Evolutionary conservation across 2,113 vertebrate species (phyloP).

Genomic region (Aramus guarauna): DNA sequence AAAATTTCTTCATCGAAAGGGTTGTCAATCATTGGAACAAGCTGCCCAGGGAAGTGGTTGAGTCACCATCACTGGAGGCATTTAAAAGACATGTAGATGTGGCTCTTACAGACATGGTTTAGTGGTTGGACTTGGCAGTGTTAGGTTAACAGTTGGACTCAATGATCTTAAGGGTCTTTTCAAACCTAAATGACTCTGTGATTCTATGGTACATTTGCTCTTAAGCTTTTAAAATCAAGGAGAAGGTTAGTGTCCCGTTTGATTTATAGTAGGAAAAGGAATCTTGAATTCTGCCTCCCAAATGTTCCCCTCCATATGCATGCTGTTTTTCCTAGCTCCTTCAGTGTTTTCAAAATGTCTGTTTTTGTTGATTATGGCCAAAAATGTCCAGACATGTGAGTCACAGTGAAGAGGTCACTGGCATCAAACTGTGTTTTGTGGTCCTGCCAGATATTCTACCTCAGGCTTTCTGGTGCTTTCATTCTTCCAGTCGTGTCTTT

Average conservation of each 20-base stretch:
- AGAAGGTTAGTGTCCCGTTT: neutral
- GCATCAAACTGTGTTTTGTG: neutral
- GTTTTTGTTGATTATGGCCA: neutral
- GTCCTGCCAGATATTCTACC: neutral
- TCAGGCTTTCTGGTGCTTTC: neutral
- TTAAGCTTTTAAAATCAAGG: neutral
- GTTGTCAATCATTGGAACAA: neutral
- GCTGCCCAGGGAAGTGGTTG: neutral
- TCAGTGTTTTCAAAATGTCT: neutral
- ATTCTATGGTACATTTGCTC: neutral
- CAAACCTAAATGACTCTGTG: neutral
- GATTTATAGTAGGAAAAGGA: neutral
- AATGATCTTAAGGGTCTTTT: neutral
- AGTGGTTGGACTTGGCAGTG: neutral
- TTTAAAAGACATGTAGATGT: neutral
- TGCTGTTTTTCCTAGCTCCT: neutral
- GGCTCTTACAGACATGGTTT: too few species aligned
- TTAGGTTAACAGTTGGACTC: neutral
- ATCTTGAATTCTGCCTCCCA: neutral
- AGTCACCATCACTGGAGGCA: neutral
- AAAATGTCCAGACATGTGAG: neutral
- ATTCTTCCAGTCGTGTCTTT: neutral
- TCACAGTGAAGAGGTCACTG: neutral
- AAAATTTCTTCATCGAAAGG: neutral
- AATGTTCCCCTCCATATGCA: neutral